phyloP scores from a whole-genome alignment of 2,797 vertebrate species.

The Decapterus maruadsi region DNA sequence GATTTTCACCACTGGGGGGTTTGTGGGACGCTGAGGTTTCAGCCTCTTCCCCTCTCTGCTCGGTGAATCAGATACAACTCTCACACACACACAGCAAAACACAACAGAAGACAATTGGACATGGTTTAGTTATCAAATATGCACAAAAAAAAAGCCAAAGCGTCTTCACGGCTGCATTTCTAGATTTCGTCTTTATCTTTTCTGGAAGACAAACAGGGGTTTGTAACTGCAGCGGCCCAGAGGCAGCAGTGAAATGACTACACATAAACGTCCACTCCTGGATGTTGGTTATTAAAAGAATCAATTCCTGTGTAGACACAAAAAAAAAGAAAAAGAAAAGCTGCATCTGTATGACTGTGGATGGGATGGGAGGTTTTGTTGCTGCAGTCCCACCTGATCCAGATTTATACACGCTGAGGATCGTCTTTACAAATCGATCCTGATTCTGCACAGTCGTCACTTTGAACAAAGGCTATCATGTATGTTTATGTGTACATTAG shows the following conservation, averaged over 20 bases:
- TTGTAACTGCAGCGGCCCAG: constrained; percentile 11
- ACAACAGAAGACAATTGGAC: constrained; percentile 25
- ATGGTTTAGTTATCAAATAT: constrained; percentile 32
- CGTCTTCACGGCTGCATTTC: constrained; percentile 4
- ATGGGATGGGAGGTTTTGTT: background rate
- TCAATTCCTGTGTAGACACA: background rate
- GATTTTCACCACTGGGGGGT: constrained; percentile 47
- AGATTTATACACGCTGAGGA: background rate
- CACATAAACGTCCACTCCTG: background rate
- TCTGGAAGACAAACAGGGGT: background rate
- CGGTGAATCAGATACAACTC: constrained; percentile 22
- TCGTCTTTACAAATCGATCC: background rate
- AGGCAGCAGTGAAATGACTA: background rate
- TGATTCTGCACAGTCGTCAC: background rate
- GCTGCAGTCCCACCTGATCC: background rate
- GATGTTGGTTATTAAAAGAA: background rate
- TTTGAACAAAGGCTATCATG: background rate
- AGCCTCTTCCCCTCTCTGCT: constrained; percentile 7
- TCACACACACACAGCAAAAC: background rate
- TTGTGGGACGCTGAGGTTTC: constrained; percentile 40
- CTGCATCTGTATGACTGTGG: background rate
- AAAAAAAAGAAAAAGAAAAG: background rate
- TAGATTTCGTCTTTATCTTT: constrained; percentile 13
- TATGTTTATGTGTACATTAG: no score
- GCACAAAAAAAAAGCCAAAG: background rate